Percentiles rank a stretch among this genome's conserved stretches.
These are phyloP conservation scores for Ascaphus truei DNA, from an alignment of 2,113 vertebrate genomes.

Conservation along the genomic window DNA sequence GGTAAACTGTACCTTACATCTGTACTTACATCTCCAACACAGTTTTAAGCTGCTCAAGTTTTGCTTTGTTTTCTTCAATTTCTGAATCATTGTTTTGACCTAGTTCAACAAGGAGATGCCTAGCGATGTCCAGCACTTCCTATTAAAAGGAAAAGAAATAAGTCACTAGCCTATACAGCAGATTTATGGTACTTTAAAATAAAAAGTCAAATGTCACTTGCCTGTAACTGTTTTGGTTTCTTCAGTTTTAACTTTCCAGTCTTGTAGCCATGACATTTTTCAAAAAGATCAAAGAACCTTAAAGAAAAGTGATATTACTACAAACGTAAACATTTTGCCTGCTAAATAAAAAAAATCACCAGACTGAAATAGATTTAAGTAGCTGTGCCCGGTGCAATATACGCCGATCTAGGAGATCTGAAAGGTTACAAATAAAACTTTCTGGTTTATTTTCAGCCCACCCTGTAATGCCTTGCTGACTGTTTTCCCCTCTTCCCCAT, in stretches of 20 bases:
- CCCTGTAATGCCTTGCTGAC: no score
- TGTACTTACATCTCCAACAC: constrained; percentile 82
- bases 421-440: no score
- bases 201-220: constrained; percentile 43
- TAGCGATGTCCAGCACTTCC: constrained; percentile 85
- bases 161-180: background rate
- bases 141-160: constrained; percentile 42
- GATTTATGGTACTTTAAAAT: background rate
- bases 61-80: constrained; percentile 88
- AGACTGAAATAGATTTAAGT: no score
- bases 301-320: constrained; percentile 36
- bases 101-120: constrained; percentile 78
- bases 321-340: no score
- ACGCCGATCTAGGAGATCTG: no score
- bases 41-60: constrained; percentile 86
- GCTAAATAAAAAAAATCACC: no score
- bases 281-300: constrained; percentile 90
- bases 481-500: no score
- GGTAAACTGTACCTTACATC: no score
- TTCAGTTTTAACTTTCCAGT: constrained; percentile 84
- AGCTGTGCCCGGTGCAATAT: no score
- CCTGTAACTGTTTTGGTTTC: constrained; percentile 85
- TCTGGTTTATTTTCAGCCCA: no score
- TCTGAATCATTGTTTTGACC: constrained; percentile 86
- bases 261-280: constrained; percentile 85